A percentile compares a stretch with the other conserved stretches of the same genome.
phyloP scores from a whole-genome alignment of 2,797 vertebrate genomes.

The Parambassis ranga region DNA sequence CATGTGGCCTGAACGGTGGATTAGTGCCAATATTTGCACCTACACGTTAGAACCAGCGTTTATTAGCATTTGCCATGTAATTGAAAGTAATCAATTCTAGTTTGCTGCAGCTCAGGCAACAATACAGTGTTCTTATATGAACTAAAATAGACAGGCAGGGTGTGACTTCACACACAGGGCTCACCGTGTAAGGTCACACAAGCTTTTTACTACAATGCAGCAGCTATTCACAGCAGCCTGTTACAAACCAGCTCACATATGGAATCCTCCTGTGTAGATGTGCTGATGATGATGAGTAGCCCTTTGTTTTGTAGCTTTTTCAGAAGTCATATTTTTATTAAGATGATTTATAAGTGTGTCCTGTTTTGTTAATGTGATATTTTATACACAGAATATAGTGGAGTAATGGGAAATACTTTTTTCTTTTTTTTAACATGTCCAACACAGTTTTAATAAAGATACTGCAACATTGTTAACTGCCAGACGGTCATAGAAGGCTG shows the following conservation, averaged over 20 bases:
- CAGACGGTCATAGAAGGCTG: background rate
- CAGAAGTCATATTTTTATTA: slow-evolving; percentile 15
- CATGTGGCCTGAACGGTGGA: slow-evolving; percentile 39
- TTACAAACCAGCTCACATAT: slow-evolving; percentile 58
- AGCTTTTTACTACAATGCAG: slow-evolving; percentile 35
- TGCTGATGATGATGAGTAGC: slow-evolving; percentile 23
- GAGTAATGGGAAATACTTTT: background rate
- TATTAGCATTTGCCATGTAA: slow-evolving; percentile 65
- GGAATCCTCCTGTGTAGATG: slow-evolving; percentile 55
- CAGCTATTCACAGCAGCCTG: slow-evolving; percentile 56
- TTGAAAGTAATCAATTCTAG: slow-evolving; percentile 66
- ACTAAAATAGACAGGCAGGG: slow-evolving; percentile 58
- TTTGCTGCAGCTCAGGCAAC: slow-evolving; percentile 28
- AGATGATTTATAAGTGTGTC: slow-evolving; percentile 9
- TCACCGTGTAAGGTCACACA: slow-evolving; percentile 34
- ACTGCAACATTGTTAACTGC: slow-evolving; percentile 6
- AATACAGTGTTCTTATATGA: slow-evolving; percentile 43
- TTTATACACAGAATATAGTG: slow-evolving; percentile 28
- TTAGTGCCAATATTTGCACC: slow-evolving; percentile 51
- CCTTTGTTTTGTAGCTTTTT: slow-evolving; percentile 7
- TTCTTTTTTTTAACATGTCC: slow-evolving; percentile 53
- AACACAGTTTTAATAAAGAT: slow-evolving; percentile 50
- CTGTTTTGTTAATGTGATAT: slow-evolving; percentile 24
- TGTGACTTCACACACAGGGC: slow-evolving; percentile 60
- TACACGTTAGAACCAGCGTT: slow-evolving; percentile 34